Evolutionary conservation across 2,888 invertebrate species (phyloP).

Genomic region (Hyppa rectilinea): DNA sequence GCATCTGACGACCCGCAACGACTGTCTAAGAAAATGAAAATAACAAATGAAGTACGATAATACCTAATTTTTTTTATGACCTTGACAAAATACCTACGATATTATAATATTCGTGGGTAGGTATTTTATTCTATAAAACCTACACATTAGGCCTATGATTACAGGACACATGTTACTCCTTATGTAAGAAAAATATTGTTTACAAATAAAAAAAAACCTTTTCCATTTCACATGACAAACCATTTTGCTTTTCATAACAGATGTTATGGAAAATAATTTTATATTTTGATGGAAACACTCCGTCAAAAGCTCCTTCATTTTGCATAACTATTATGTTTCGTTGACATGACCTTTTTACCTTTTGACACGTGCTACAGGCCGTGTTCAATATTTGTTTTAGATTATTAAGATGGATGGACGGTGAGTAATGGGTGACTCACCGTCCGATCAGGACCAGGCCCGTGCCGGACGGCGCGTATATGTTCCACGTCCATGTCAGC

Average conservation of each 20-base stretch:
- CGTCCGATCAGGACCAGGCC: too few species aligned
- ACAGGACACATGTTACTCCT: background rate
- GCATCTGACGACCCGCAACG: too few species aligned
- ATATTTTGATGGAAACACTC: conserved; percentile 35
- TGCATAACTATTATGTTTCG: background rate
- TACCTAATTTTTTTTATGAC: too few species aligned
- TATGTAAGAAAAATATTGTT: background rate
- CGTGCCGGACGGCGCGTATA: too few species aligned
- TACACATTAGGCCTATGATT: background rate
- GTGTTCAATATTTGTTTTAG: background rate
- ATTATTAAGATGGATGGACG: too few species aligned
- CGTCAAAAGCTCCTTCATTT: conserved; percentile 21
- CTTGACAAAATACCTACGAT: background rate
- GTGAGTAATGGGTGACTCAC: too few species aligned
- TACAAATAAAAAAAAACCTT: background rate
- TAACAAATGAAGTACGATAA: too few species aligned
- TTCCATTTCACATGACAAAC: background rate
- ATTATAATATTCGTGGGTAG: too few species aligned
- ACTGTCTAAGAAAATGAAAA: too few species aligned
- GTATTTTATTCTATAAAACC: background rate
- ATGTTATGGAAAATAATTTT: conserved; percentile 8
- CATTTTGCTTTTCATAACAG: conserved; percentile 3
- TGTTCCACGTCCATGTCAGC: too few species aligned
- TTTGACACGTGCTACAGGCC: background rate
- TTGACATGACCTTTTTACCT: conserved; percentile 14